Base-by-base conservation (phyloP, 37 sponge, comb jelly and placozoan genomes). In the Crambe crambe region DNA sequence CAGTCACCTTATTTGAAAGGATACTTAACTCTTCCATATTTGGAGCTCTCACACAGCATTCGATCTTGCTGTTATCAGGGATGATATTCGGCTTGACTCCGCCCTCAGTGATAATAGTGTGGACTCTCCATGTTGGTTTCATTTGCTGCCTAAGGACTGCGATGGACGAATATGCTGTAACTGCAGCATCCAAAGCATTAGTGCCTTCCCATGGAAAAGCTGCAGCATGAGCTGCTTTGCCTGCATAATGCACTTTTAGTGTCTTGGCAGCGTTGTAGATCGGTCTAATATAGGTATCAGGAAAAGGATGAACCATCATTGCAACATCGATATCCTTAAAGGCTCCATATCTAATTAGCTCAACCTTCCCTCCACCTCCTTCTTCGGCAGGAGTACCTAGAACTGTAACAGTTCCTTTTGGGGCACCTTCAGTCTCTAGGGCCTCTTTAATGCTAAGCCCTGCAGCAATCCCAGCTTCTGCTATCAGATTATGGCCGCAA, bases 311-410 rank as follows among this genome's bases (percentile, higher is more conserved):
- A 0, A 94, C 95, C 95, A 96, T 96, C 89, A 96, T 87, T 30
- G 97, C 95, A 35, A 90, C 34, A 61, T 96, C 97, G 20, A 94
- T 78, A 72, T 82, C 89, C 30, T 91, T 42, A 74, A 96, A 94
- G 43, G 81, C 84, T 51, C 92, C 95, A 26, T 68, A 72, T 31
- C 88, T 68, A 27, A 94, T 91, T 84, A 96, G 58, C 31, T 64
- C 29, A 8, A 91, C 58, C 70, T 96, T 96, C 22, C 97, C 97
- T 22, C 86, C 89, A 20, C 87, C 84, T 4, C 75, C 82, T 68
- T 96, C 97, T 43, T 96, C 97, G 30, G 94, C 97, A 69, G 97
- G 97, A 23, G 94, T 94, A 15, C 97, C 97, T 78, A 94, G 35
- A 27, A 96, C 88, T 20, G 87, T 94, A 34, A 96, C 72, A 17